Base-by-base conservation (phyloP, 2,113 vertebrate genomes). In the Mesembrinibis cayennensis region DNA sequence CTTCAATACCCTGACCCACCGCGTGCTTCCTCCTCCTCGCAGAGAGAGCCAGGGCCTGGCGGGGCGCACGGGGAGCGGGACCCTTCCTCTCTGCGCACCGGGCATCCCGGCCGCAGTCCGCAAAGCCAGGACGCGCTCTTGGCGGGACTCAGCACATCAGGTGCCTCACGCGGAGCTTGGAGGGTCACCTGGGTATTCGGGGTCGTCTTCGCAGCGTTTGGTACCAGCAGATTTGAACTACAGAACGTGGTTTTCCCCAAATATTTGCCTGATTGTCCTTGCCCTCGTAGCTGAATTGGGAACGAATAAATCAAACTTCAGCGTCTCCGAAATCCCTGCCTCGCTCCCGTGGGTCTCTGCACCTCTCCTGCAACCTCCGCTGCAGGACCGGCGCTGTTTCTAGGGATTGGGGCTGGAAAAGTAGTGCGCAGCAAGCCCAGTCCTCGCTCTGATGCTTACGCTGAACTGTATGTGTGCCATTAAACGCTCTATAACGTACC, bases 1-100 rank as follows among this genome's bases (percentile, higher is more conserved):
- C 79, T 93, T 94, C 90, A 11, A 38, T 9, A 26, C 2, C 2
- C 71, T 92, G 97, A 96, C 96, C 95, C 94, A 63, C 63, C 7
- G 6, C 0, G 13, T 5, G 40, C 87, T 27, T 40, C 87, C 61
- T 87, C 58, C 50, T 30, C 74, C 2, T 8, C 6, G 32, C 50
- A 6, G 50, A 3, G 15, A 5, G 32, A 9, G 42, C 2, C 7
- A 2, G 32, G 18, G 69, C 11, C 8, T 7, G 81, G 76, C 52
- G 76, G 3, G 78, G 40, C 11, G 3, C 26, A 1, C 0, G 5
- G 49, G 59, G 69, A 89, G 69, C 23, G 2, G 38, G 40, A 47
- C 52, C 40, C 49, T 32, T 4, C 34, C 4, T 6, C 17, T 25
- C 47, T 6, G 2, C 1, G 7, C 49, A 2, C 0, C 5, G 58